Percentiles rank a stretch among this genome's conserved stretches.
Conservation (phyloP, 2,888 invertebrate species). For the Lucinisca nassula region DNA sequence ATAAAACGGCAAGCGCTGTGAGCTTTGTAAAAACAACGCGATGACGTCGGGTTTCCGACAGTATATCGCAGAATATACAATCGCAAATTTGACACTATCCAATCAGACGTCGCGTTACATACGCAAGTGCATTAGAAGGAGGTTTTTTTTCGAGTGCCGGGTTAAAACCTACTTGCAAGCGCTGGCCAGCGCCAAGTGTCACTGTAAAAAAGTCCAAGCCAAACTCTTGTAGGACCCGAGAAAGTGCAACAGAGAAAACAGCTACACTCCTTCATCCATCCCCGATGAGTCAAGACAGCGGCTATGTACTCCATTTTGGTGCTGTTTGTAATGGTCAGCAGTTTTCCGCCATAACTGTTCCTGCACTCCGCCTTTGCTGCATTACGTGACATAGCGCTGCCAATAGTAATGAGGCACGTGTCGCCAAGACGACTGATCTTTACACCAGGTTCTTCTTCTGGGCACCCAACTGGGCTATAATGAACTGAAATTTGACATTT, state of each 20-base stretch:
- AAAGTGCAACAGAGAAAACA: neutral
- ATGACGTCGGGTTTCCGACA: too few relatives aligned
- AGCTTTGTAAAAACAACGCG: too few relatives aligned
- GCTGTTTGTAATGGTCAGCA: neutral
- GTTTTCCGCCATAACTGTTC: neutral
- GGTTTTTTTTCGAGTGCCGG: too few relatives aligned
- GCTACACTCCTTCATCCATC: neutral
- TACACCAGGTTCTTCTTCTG: neutral
- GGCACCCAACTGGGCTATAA: neutral
- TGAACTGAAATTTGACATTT: neutral
- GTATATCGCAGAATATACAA: too few relatives aligned
- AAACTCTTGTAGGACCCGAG: neutral
- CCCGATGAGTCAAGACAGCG: neutral
- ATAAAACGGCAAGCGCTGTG: too few relatives aligned
- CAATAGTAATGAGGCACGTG: neutral
- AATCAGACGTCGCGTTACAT: too few relatives aligned
- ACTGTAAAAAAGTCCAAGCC: neutral
- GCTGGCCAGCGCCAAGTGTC: neutral
- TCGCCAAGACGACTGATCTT: neutral
- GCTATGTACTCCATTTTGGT: neutral
- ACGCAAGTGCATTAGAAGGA: too few relatives aligned
- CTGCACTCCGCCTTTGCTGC: neutral
- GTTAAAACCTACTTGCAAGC: neutral
- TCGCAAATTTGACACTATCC: too few relatives aligned
- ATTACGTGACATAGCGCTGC: neutral